Conservation (phyloP, 2,113 vertebrate species). For the Semicossyphus pulcher region DNA sequence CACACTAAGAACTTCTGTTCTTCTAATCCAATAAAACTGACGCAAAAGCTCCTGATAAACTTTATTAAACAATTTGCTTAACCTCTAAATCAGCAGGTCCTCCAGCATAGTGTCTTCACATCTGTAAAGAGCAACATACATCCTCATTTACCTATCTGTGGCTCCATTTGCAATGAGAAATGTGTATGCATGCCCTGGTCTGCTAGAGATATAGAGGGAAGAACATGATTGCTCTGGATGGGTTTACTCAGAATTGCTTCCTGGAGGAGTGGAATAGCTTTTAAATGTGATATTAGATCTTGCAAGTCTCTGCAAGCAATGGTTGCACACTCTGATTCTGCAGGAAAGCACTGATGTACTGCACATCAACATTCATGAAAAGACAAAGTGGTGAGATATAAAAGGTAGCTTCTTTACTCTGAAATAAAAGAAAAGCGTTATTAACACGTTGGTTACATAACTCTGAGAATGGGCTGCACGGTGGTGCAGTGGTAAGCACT, state of each 20-base stretch:
- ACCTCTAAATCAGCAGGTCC: constrained; percentile 1
- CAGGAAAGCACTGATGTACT: not conserved
- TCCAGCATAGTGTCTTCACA: constrained; percentile 4
- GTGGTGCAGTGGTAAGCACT: too few relatives aligned
- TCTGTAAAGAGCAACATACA: constrained; percentile 12
- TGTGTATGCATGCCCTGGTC: not conserved
- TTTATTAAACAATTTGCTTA: constrained; percentile 10
- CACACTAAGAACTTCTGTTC: not conserved
- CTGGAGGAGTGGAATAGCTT: constrained; percentile 16
- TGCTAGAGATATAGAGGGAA: constrained; percentile 14
- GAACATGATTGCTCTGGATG: constrained; percentile 13
- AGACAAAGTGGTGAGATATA: too few relatives aligned
- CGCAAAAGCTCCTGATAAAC: not conserved
- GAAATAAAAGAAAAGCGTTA: too few relatives aligned
- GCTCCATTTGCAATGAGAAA: constrained; percentile 13
- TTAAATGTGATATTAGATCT: constrained; percentile 28
- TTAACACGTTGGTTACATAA: too few relatives aligned
- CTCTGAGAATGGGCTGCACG: too few relatives aligned
- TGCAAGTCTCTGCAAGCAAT: not conserved
- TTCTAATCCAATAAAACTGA: not conserved
- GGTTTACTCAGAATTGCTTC: constrained; percentile 9
- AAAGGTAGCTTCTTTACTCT: too few relatives aligned
- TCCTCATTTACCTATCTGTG: constrained; percentile 10
- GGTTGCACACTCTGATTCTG: not conserved
- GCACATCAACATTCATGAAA: too few relatives aligned